phyloP scores from a whole-genome alignment of 2,797 vertebrate species.

The Discoglossus pictus region DNA sequence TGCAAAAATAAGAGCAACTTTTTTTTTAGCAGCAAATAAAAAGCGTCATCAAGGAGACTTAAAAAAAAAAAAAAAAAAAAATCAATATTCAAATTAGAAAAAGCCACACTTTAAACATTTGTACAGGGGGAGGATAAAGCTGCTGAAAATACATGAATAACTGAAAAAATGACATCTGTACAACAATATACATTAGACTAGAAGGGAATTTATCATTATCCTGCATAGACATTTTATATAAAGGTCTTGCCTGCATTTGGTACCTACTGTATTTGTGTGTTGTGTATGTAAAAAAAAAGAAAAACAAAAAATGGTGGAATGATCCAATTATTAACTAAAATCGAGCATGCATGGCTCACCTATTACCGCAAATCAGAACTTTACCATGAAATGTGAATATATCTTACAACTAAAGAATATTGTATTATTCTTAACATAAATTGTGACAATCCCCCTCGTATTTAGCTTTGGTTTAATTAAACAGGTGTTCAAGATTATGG shows the following conservation, averaged over 20 bases:
- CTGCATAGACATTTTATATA: slow-evolving; percentile 94
- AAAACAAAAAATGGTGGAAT: slow-evolving; percentile 24
- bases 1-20: slow-evolving; percentile 86
- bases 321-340: slow-evolving; percentile 17
- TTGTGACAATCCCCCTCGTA: slow-evolving; percentile 56
- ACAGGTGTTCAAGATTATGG: slow-evolving; percentile 56
- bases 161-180: slow-evolving; percentile 91
- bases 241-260: slow-evolving; percentile 88
- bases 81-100: slow-evolving; percentile 83
- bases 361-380: no score
- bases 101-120: slow-evolving; percentile 85
- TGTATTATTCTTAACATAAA: slow-evolving; percentile 52
- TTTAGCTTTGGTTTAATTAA: slow-evolving; percentile 73
- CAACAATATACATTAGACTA: slow-evolving; percentile 94
- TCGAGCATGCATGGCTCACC: background rate
- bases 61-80: slow-evolving; percentile 69
- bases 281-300: slow-evolving; percentile 70
- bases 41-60: slow-evolving; percentile 85
- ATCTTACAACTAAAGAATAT: slow-evolving; percentile 58
- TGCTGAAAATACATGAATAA: slow-evolving; percentile 83
- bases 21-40: slow-evolving; percentile 92
- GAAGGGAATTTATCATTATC: slow-evolving; percentile 89
- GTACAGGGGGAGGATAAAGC: slow-evolving; percentile 83
- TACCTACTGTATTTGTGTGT: slow-evolving; percentile 82
- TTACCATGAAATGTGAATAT: slow-evolving; percentile 25